Evolutionary conservation across 64 coral and sea anemone genomes (phyloP).

Genomic region (Acropora yongei): DNA sequence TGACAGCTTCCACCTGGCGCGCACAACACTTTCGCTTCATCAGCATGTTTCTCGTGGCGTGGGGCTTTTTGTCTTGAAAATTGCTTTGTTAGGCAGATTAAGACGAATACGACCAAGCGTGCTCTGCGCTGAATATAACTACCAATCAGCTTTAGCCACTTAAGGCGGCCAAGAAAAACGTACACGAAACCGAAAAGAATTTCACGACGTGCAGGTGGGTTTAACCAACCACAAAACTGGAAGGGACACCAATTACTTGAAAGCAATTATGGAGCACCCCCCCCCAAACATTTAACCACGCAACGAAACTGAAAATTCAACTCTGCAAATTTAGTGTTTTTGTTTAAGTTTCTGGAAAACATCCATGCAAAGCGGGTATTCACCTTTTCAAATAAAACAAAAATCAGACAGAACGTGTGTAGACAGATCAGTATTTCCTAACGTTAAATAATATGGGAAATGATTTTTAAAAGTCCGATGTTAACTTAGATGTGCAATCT

Average conservation of each 20-base stretch:
- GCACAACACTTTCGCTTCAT: neutral
- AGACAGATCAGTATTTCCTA: neutral
- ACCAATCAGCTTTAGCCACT: neutral
- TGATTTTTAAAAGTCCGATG: too few relatives aligned
- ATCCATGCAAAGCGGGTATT: too few relatives aligned
- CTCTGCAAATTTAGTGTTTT: neutral
- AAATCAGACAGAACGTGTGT: neutral
- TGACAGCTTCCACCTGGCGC: too few relatives aligned
- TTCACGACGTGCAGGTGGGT: neutral
- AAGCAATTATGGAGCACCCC: neutral
- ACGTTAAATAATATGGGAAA: neutral
- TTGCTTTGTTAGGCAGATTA: neutral
- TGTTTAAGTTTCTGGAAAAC: neutral
- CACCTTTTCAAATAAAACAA: neutral
- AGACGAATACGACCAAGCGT: neutral
- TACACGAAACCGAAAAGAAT: constrained; percentile 6
- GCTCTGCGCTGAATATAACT: neutral
- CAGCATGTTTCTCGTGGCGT: neutral
- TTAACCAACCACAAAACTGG: neutral
- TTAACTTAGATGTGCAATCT: too few relatives aligned
- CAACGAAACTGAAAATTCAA: constrained; percentile 3
- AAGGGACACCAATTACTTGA: neutral
- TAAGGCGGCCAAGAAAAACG: neutral
- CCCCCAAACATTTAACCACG: neutral
- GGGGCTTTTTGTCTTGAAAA: constrained; percentile 8